Evolutionary conservation across 2,888 invertebrate genomes (phyloP).

Genomic region (Hypsopygia costalis): DNA sequence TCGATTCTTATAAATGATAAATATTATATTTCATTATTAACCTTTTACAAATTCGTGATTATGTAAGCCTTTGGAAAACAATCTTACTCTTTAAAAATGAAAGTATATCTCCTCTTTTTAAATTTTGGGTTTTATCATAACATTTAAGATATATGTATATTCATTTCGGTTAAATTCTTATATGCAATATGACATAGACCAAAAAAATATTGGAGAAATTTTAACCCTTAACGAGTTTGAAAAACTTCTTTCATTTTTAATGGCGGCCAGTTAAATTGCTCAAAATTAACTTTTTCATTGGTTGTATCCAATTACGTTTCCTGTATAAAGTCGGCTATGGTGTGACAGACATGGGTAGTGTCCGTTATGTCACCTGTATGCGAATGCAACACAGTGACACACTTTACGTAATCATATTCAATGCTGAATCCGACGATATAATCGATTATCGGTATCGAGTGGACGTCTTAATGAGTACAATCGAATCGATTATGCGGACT

Average conservation of each 20-base stretch:
- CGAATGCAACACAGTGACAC: constrained; percentile 35
- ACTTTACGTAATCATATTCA: constrained; percentile 38
- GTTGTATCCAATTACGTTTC: constrained; percentile 14
- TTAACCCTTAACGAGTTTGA: too few relatives aligned
- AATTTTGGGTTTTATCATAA: too few relatives aligned
- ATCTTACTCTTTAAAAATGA: too few relatives aligned
- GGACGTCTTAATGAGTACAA: not conserved
- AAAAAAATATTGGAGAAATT: too few relatives aligned
- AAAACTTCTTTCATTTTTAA: not conserved
- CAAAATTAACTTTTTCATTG: constrained; percentile 9
- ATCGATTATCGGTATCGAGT: constrained; percentile 6
- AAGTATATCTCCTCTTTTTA: too few relatives aligned
- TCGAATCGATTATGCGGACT: constrained; percentile 1
- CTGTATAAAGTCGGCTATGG: constrained; percentile 21
- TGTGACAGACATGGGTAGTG: constrained; percentile 11
- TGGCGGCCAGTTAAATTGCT: not conserved
- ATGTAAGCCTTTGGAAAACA: too few relatives aligned
- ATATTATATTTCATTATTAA: too few relatives aligned
- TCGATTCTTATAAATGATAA: too few relatives aligned
- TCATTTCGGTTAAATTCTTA: too few relatives aligned
- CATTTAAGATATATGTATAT: too few relatives aligned
- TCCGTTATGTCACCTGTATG: constrained; percentile 23
- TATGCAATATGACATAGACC: too few relatives aligned
- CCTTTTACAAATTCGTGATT: too few relatives aligned
- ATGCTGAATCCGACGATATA: not conserved